Evolutionary conservation across 1,140 invertebrate genomes (phyloP), one percentile per base, ranked within the genome.

Genomic region (Schlechtendalia chinensis): DNA sequence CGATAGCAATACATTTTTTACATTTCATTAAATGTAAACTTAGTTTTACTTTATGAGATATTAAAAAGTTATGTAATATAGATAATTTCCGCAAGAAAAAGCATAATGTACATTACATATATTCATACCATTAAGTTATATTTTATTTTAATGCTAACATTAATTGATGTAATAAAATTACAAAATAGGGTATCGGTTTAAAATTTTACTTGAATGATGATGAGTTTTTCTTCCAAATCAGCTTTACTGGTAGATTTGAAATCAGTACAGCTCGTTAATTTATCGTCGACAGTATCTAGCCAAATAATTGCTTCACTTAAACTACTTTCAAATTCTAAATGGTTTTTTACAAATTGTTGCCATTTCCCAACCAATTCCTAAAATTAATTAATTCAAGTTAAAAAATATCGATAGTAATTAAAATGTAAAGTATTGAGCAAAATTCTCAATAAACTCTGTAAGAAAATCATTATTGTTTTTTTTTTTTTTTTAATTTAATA

Each of bases 311-410:
- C 96, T 84, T 96, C 93, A 0, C 90, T 88, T 11, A 95, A 88
- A 82, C 92, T 90, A 82, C 90, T 91, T 24, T 94, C 90, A 85
- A 97, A 97, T 82, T 96, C 93, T 86, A 96, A 92, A 85, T 98
- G 96, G 56, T 91, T 92, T 53, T 89, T 90, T 0, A 96, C 95
- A 86, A 96, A 97, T 83, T 94, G 92, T 83, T 96, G 93, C 96
- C 96, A 98, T 81, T 93, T 91, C 65, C 90, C 90, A 69, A 94
- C 93, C 24, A 96, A 86, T 84, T 98, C 96, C 87, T 89, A 82
- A 10, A 81, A 80, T 24, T 47, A 80, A 63, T 19, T n/a, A 50
- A 12, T 77, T 45, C 19, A 59, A 58, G 32, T 8, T 24, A 5
- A 32, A 47, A 47, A 39, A 47, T 12, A 65, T 22, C 17, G 1